Conservation (phyloP, 2,113 vertebrate genomes). For the Nothoprocta perdicaria region DNA sequence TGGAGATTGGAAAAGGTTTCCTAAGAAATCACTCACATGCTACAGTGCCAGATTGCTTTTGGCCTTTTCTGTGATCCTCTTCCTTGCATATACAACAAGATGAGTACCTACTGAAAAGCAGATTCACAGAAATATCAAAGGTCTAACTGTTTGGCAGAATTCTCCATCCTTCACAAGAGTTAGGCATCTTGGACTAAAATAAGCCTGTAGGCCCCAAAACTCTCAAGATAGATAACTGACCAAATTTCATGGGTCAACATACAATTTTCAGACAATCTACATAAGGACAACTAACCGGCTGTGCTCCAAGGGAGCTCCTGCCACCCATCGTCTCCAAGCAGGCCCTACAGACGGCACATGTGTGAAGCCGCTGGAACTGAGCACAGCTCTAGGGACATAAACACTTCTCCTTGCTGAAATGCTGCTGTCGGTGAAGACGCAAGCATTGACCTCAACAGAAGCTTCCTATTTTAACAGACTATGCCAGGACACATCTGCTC, state of each 20-base stretch:
- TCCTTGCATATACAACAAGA: background rate
- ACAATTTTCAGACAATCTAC: background rate
- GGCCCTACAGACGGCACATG: background rate
- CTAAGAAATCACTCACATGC: background rate
- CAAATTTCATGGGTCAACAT: background rate
- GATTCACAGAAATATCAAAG: background rate
- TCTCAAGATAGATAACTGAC: background rate
- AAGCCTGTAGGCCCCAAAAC: background rate
- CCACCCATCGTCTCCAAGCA: background rate
- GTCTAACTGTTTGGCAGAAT: background rate
- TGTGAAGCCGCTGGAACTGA: background rate
- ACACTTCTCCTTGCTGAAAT: background rate
- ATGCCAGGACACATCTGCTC: background rate
- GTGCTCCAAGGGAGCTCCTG: background rate
- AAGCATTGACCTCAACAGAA: background rate
- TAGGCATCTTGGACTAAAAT: background rate
- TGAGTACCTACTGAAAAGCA: background rate
- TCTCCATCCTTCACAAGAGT: background rate
- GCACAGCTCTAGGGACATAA: background rate
- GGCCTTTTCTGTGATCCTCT: background rate
- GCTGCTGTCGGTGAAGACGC: no score
- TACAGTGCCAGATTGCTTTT: background rate
- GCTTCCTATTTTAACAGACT: background rate
- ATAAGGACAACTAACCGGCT: background rate
- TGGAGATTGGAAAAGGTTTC: background rate